A percentile compares a stretch with the other conserved stretches of the same genome.
phyloP scores from a whole-genome alignment of 2,797 vertebrate genomes.

The Percopsis omiscomaycus region DNA sequence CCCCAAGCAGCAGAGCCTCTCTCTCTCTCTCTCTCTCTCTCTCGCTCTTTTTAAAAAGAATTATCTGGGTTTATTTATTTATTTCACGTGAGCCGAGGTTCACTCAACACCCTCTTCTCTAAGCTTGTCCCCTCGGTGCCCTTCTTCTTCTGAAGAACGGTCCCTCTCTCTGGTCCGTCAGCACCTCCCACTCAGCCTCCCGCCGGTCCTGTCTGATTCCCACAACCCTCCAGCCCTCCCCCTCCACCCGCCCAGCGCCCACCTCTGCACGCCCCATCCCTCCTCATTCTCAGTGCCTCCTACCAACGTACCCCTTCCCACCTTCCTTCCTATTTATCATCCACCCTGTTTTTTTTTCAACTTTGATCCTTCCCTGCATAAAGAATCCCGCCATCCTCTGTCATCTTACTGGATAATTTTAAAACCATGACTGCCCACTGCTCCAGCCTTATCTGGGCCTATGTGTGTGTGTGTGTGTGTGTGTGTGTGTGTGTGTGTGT shows the following conservation, averaged over 20 bases:
- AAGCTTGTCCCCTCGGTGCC: slow-evolving; percentile 57
- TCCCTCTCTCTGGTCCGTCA: slow-evolving; percentile 62
- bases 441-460: no score
- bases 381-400: slow-evolving; percentile 1
- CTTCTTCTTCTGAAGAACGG: slow-evolving; percentile 50
- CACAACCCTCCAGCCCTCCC: slow-evolving; percentile 19
- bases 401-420: no score
- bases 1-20: slow-evolving; percentile 8
- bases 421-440: no score
- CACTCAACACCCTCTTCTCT: slow-evolving; percentile 58
- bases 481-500: no score
- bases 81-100: slow-evolving; percentile 41
- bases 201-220: slow-evolving; percentile 38
- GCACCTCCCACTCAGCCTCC: slow-evolving; percentile 65
- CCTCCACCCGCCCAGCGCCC: slow-evolving; percentile 10
- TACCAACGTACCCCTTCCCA: slow-evolving; percentile 4
- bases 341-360: no score
- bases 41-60: slow-evolving; percentile 31
- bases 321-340: slow-evolving; percentile 4
- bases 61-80: slow-evolving; percentile 46
- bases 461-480: no score
- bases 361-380: neutral
- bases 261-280: neutral
- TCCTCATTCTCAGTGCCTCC: neutral
- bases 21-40: slow-evolving; percentile 9